These are phyloP conservation scores for Bergia sp. DNA, from an alignment of 92 coral and sea anemone species.

Conservation along the genomic window DNA sequence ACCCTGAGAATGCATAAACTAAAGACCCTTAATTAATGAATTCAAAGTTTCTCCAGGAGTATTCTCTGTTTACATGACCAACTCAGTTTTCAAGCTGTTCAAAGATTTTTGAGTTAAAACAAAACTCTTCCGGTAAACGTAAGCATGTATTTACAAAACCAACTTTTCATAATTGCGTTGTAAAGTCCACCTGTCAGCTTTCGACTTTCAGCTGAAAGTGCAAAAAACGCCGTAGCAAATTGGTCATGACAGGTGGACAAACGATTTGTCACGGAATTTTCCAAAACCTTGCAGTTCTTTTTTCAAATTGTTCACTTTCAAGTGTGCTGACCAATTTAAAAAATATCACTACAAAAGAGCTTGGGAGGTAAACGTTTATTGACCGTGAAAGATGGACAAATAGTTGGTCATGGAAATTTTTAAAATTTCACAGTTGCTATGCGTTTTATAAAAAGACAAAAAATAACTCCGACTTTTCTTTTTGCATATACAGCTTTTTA, in stretches of 20 bases:
- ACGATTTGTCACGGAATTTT: neutral
- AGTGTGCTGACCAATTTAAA: neutral
- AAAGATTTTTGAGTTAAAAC: neutral
- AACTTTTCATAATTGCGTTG: neutral
- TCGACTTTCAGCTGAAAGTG: too few relatives aligned
- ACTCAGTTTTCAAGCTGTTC: neutral
- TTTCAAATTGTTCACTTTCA: neutral
- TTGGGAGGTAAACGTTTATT: neutral
- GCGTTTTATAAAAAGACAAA: neutral
- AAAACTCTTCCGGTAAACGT: neutral
- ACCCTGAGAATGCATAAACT: neutral
- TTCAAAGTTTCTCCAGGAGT: neutral
- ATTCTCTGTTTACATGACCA: neutral
- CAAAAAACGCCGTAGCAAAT: too few relatives aligned
- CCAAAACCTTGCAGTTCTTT: neutral
- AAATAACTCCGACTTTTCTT: too few relatives aligned
- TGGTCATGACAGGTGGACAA: neutral
- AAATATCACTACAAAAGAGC: neutral
- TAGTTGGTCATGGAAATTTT: neutral
- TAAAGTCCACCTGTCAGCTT: too few relatives aligned
- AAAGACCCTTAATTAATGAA: neutral
- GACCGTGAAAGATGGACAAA: neutral
- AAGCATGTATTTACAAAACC: neutral
- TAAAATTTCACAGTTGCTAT: neutral
- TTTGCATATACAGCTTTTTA: too few relatives aligned